These are phyloP conservation scores for Mesorhabditis belari DNA, from an alignment of 2,888 invertebrate species.

Conservation along the genomic window DNA sequence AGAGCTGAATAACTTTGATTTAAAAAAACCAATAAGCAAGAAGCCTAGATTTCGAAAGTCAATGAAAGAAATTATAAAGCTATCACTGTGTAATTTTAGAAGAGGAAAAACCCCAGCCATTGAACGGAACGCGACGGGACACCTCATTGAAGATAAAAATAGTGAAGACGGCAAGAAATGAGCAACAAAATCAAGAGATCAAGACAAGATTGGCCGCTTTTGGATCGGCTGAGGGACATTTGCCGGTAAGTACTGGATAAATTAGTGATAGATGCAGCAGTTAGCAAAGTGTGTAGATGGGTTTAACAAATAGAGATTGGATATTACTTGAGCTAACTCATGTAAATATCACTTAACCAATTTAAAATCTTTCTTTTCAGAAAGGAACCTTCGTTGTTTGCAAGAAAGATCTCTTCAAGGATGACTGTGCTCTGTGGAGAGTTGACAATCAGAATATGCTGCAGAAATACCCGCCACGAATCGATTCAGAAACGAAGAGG, in stretches of 20 bases:
- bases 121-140: too few species aligned
- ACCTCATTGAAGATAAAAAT: too few species aligned
- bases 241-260: slow-evolving; percentile 17
- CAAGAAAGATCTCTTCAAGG: slow-evolving; percentile 41
- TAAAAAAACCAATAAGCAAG: too few species aligned
- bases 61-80: too few species aligned
- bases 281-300: too few species aligned
- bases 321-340: too few species aligned
- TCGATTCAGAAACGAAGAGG: slow-evolving; percentile 11
- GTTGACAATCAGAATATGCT: slow-evolving; percentile 52
- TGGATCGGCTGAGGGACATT: slow-evolving; percentile 25
- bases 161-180: too few species aligned
- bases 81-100: background rate
- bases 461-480: slow-evolving; percentile 44
- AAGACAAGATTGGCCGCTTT: slow-evolving; percentile 21
- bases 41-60: too few species aligned
- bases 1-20: background rate
- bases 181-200: slow-evolving; percentile 7
- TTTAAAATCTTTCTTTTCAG: slow-evolving; percentile 14
- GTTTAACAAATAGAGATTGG: too few species aligned
- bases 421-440: slow-evolving; percentile 49
- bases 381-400: slow-evolving; percentile 50
- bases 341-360: background rate
- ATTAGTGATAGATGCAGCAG: too few species aligned
- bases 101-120: background rate